These are phyloP conservation scores for Cyphomyrmex costatus DNA, from an alignment of 1,140 invertebrate species.

Conservation along the genomic window DNA sequence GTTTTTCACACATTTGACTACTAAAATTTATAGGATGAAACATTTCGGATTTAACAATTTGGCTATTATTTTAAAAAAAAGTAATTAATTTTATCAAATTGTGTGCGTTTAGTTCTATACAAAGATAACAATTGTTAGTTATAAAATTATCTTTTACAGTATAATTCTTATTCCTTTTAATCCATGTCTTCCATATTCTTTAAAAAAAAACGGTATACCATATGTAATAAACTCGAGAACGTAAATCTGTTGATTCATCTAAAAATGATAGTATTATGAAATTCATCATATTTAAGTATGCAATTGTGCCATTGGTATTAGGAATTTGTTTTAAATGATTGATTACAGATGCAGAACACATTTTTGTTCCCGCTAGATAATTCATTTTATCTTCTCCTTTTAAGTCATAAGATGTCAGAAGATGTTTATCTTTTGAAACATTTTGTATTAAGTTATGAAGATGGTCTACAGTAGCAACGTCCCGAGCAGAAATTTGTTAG, in stretches of 20 bases:
- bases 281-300: conserved; percentile 10
- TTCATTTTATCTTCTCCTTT: conserved; percentile 18
- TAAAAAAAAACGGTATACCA: background rate
- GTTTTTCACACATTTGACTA: background rate
- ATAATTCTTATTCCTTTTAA: background rate
- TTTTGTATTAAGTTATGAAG: background rate
- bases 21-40: background rate
- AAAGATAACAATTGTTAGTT: conserved; percentile 5
- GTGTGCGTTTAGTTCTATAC: background rate
- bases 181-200: conserved; percentile 18
- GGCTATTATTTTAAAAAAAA: background rate
- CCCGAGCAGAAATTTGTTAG: no score
- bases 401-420: background rate
- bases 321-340: background rate
- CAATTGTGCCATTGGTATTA: conserved; percentile 10
- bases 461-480: conserved; percentile 11
- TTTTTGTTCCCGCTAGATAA: background rate
- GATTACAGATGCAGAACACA: background rate
- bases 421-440: conserved; percentile 9
- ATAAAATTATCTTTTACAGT: conserved; percentile 3
- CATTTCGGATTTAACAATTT: background rate
- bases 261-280: background rate
- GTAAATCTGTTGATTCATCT: background rate
- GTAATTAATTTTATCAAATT: background rate
- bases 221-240: background rate